Percentiles rank a stretch among this genome's conserved stretches.
Conservation (phyloP, 2,797 vertebrate genomes). For the Anabas testudineus region DNA sequence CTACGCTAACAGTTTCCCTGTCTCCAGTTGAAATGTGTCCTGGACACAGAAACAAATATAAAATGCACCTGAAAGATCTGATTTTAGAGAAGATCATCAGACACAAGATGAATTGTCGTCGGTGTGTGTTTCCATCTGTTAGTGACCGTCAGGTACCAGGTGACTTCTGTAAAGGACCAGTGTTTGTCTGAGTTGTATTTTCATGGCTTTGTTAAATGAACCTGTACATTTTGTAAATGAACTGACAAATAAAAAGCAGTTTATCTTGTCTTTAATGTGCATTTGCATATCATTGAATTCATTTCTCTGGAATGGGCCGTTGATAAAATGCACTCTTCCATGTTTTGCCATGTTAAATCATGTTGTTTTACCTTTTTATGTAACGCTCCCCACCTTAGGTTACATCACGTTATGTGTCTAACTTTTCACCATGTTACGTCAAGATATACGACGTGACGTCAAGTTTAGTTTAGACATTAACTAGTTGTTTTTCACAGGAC, state of each 20-base stretch:
- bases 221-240: conserved; percentile 79
- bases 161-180: conserved; percentile 14
- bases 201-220: conserved; percentile 64
- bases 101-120: not conserved
- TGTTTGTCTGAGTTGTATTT: conserved; percentile 7
- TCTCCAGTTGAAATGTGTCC: not conserved
- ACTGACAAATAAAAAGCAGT: conserved; percentile 71
- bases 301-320: too few relatives aligned
- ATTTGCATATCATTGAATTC: too few relatives aligned
- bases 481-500: too few relatives aligned
- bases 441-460: too few relatives aligned
- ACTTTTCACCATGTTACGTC: too few relatives aligned
- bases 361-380: too few relatives aligned
- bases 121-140: not conserved
- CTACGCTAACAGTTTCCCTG: not conserved
- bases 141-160: conserved; percentile 7
- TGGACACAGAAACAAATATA: not conserved
- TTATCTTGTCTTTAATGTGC: conserved; percentile 52
- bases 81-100: not conserved
- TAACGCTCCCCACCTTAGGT: too few relatives aligned
- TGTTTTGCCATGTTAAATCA: too few relatives aligned
- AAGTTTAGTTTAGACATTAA: too few relatives aligned
- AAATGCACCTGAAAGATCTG: not conserved
- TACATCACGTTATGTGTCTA: too few relatives aligned
- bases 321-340: too few relatives aligned